Conservation (phyloP, 2,888 invertebrate species). For the Omphaloscelis lunosa region DNA sequence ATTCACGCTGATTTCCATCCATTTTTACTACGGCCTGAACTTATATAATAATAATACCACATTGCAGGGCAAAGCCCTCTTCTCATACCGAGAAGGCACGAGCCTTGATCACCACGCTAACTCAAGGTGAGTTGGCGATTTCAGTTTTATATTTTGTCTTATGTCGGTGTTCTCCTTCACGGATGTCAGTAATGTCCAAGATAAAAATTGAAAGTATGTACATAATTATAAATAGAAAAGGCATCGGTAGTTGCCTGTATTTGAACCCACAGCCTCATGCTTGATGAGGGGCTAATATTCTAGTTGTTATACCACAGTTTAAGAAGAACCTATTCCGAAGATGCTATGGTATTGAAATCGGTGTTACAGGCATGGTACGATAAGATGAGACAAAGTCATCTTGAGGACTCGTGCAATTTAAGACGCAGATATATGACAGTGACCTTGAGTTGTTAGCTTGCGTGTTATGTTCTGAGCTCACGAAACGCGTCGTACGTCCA, state of each 20-base stretch:
- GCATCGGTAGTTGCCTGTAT: not conserved
- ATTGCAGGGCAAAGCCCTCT: not conserved
- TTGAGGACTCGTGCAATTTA: not conserved
- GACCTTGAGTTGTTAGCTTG: too few species aligned
- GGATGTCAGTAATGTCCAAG: not conserved
- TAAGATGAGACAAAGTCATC: too few species aligned
- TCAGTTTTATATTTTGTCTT: not conserved
- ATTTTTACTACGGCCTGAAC: not conserved
- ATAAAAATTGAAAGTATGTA: not conserved
- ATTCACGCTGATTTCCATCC: not conserved
- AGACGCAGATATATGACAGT: too few species aligned
- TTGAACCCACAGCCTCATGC: not conserved
- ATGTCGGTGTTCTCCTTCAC: not conserved
- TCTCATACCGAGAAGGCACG: not conserved
- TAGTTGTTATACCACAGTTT: not conserved
- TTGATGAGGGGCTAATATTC: not conserved
- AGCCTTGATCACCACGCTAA: not conserved
- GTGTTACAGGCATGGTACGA: not conserved
- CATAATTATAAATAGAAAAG: not conserved
- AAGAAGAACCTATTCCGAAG: not conserved
- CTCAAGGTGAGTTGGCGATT: not conserved
- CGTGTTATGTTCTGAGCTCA: too few species aligned
- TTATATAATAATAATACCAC: not conserved
- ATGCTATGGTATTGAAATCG: not conserved
- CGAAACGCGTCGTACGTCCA: too few species aligned